Base-by-base conservation (phyloP, 2,888 invertebrate genomes). In the Leucania comma region DNA sequence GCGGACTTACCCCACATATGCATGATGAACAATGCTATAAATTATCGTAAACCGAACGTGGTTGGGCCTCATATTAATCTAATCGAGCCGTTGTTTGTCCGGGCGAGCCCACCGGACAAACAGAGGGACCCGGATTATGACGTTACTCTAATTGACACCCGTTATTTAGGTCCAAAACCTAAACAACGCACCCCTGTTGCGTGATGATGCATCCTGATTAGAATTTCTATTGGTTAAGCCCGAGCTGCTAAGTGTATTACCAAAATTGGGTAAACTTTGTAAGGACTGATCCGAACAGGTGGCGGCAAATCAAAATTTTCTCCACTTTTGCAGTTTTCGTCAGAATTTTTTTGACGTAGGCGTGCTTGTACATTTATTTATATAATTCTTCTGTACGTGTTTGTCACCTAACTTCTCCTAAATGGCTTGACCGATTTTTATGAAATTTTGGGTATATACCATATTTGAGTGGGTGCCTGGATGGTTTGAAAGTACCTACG, bases 111-210 rank as follows among this genome's bases (percentile, higher is more conserved):
- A 81, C 81, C 79, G 86, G 86, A 85, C 88, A 88, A 89, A 90
- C 88, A 92, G 85, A 88, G 91, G 93, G 90, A 42, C 77, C 67
- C 77, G 92, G 94, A 95, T 95, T 95, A 95, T 92, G 92, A 92
- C 92, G 92, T 93, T 93, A 89, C 87, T 89, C 91, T 95, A 94
- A 95, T 94, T 95, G 94, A 93, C 92, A 91, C 90, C 42, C 85
- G 90, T 89, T 93, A 91, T 92, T 91, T 89, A 88, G 88, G 82
- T 80, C 87, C 81, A 88, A 91, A 90, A 90, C 89, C 88, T 88
- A 88, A 87, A 86, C 91, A 86, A 83, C 72, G 76, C 87, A 83
- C 92, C 92, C 93, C 89, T 87, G 89, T 88, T 87, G 82, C 93
- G 93, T 94, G 94, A 86, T 90, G 92, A 88, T 90, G 93, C 93